A percentile compares a stretch with the other conserved stretches of the same genome.
phyloP scores from a whole-genome alignment of 1,140 invertebrate species.

The Centruroides vittatus region DNA sequence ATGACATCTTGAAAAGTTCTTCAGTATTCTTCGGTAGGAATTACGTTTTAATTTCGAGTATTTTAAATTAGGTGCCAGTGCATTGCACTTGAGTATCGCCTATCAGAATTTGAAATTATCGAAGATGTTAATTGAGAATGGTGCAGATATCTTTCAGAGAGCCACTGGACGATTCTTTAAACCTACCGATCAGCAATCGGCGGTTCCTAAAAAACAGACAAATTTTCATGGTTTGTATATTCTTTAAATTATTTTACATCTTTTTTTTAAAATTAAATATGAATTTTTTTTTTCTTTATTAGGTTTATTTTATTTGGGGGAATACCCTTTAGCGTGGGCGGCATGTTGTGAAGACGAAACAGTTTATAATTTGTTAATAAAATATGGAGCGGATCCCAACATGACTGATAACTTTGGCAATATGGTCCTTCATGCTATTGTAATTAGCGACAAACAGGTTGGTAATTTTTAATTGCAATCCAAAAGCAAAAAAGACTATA shows the following conservation, averaged over 20 bases:
- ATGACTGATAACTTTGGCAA: conserved; percentile 82
- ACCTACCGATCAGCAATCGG: conserved; percentile 66
- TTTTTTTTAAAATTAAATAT: conserved; percentile 1
- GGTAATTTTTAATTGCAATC: conserved; percentile 22
- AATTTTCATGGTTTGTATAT: conserved; percentile 60
- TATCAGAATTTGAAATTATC: conserved; percentile 93
- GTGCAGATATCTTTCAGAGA: conserved; percentile 77
- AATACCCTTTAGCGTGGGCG: conserved; percentile 92
- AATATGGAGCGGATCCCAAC: conserved; percentile 83
- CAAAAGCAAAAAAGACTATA: too few species aligned
- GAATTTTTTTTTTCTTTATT: conserved; percentile 7
- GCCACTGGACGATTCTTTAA: conserved; percentile 59
- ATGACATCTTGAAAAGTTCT: too few species aligned
- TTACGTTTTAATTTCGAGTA: too few species aligned
- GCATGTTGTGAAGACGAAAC: conserved; percentile 92
- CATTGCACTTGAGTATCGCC: conserved; percentile 88
- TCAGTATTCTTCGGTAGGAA: too few species aligned
- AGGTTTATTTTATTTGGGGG: conserved; percentile 85
- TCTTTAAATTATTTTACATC: not conserved
- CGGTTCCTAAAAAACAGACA: conserved; percentile 54
- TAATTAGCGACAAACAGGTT: conserved; percentile 90
- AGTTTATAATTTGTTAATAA: conserved; percentile 90
- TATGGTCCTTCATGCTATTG: conserved; percentile 96
- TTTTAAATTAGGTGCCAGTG: conserved; percentile 54
- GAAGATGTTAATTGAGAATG: conserved; percentile 74